A percentile compares a stretch with the other conserved stretches of the same genome.
These are phyloP conservation scores for Andrena bicolor DNA, from an alignment of 2,888 invertebrate genomes.

Conservation along the genomic window DNA sequence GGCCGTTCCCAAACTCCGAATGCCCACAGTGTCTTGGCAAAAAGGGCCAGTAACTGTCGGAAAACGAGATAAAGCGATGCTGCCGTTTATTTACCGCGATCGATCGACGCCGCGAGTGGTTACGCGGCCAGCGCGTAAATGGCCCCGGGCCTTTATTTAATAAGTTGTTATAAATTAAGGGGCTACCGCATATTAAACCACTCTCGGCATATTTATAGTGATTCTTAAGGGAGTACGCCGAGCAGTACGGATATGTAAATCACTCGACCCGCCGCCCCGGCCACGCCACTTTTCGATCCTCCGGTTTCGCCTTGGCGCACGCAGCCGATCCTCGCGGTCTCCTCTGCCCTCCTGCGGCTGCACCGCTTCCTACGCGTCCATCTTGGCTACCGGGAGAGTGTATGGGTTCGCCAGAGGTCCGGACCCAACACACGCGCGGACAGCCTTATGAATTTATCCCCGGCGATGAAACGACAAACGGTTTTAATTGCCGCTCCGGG, in stretches of 20 bases:
- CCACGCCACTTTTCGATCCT: conserved; percentile 40
- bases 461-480: conserved; percentile 77
- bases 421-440: conserved; percentile 30
- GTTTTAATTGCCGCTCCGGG: conserved; percentile 79
- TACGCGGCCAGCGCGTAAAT: conserved; percentile 66
- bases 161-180: conserved; percentile 82
- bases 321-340: conserved; percentile 21
- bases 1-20: too few species aligned
- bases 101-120: conserved; percentile 60
- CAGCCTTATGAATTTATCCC: conserved; percentile 77
- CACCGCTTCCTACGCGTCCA: conserved; percentile 11
- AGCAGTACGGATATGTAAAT: conserved; percentile 77
- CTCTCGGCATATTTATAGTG: conserved; percentile 80
- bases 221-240: conserved; percentile 71
- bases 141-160: conserved; percentile 79
- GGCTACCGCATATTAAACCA: conserved; percentile 81
- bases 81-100: conserved; percentile 71
- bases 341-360: conserved; percentile 24
- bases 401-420: not conserved
- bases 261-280: conserved; percentile 56
- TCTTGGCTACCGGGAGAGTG: conserved; percentile 33
- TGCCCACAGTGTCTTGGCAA: not conserved
- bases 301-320: conserved; percentile 20
- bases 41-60: conserved; percentile 1
- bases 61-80: conserved; percentile 40